phyloP scores from a whole-genome alignment of 1,140 invertebrate genomes.

The Homarus americanus region DNA sequence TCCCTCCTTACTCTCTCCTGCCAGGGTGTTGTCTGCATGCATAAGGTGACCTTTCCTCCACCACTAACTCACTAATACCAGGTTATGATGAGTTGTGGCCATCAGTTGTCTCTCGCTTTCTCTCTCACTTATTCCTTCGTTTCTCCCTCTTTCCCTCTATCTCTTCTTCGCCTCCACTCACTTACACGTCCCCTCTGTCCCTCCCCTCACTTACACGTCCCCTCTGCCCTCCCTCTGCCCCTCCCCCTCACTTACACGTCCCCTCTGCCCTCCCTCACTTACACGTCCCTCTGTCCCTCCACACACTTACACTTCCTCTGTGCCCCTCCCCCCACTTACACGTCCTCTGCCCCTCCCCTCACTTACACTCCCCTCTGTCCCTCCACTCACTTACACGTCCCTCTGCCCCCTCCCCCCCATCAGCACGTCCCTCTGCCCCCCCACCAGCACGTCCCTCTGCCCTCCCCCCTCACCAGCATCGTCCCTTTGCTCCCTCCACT shows the following conservation, averaged over 20 bases:
- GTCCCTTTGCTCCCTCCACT: background rate
- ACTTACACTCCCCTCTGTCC: background rate
- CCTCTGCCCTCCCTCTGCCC: background rate
- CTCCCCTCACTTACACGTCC: background rate
- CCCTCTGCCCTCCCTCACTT: background rate
- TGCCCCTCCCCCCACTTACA: background rate
- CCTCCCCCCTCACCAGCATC: background rate
- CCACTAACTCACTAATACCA: too few relatives aligned
- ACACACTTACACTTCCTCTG: background rate
- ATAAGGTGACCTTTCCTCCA: too few relatives aligned
- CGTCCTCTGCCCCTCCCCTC: background rate
- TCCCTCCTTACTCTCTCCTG: too few relatives aligned
- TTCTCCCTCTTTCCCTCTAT: background rate
- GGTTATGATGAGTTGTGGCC: too few relatives aligned
- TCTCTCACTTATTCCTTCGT: background rate
- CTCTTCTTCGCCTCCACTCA: too few relatives aligned
- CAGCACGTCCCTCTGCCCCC: too few relatives aligned
- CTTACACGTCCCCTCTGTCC: too few relatives aligned
- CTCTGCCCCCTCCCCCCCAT: too few relatives aligned
- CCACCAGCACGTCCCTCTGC: background rate
- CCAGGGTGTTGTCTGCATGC: too few relatives aligned
- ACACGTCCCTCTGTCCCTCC: background rate
- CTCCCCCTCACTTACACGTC: background rate
- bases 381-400: too few relatives aligned
- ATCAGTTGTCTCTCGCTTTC: background rate